Percentiles rank a stretch among this genome's conserved stretches.
These are phyloP conservation scores for Rhagoletis zephyria DNA, from an alignment of 1,140 invertebrate species.

Conservation along the genomic window DNA sequence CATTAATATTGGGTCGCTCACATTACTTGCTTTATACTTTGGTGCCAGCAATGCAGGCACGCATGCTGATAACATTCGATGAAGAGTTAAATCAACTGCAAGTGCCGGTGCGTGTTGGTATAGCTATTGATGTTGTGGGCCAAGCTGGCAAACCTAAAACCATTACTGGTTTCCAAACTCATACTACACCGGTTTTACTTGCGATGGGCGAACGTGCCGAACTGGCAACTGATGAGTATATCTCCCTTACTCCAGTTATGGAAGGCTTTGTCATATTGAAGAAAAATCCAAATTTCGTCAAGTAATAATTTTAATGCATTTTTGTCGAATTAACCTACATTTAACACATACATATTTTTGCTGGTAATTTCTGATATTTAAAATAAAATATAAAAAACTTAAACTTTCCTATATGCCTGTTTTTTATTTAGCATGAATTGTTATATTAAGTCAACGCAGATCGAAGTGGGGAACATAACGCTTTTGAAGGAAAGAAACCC, in stretches of 20 bases:
- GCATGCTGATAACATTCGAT: conserved; percentile 99
- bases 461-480: too few species aligned
- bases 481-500: too few species aligned
- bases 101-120: conserved; percentile 95
- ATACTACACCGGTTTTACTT: conserved; percentile 97
- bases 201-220: conserved; percentile 98
- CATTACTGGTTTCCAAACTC: conserved; percentile 99
- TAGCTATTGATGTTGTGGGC: conserved; percentile 98
- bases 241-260: conserved; percentile 94
- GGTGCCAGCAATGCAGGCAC: conserved; percentile 97
- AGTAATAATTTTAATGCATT: conserved; percentile 60
- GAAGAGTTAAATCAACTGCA: conserved; percentile 94
- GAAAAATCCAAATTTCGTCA: conserved; percentile 82
- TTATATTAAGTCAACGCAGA: too few species aligned
- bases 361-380: conserved; percentile 24
- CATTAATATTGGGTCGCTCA: conserved; percentile 94
- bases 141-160: conserved; percentile 99
- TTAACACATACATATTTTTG: not conserved
- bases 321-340: too few species aligned
- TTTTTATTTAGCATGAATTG: too few species aligned
- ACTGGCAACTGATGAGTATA: conserved; percentile 97
- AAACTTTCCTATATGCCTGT: too few species aligned
- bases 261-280: conserved; percentile 99
- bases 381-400: not conserved
- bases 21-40: conserved; percentile 97